Base-by-base conservation (phyloP, 2,888 invertebrate genomes). In the Napeogenes sylphis region DNA sequence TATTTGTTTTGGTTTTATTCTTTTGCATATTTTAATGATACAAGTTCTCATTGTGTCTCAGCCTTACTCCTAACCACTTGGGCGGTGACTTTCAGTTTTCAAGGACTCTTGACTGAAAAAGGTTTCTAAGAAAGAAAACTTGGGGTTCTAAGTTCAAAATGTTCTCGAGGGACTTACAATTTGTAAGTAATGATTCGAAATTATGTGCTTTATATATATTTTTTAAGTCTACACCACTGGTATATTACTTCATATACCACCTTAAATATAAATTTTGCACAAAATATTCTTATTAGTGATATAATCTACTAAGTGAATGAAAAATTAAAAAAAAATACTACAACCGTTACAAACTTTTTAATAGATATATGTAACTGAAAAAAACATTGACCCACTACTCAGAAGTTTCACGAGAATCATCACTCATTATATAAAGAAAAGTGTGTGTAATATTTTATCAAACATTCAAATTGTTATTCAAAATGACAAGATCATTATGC, bases 71-170 rank as follows among this genome's bases (percentile, higher is more conserved):
- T 81, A 82, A 82, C 81, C 77, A 78, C 73, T 75, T 63, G 74
- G 81, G 78, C 72, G 82, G 83, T 85, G 85, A 85, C 84, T 85
- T 75, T 80, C 78, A 77, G 75, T 84, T 84, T 78, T 77, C 71
- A 75, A 79, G 79, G 73, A 73, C 76, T 76, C 69, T 72, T 62
- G 63, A 64, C 66, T 65, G 65, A 68, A 71, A 73, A 72, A 70
- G 68, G 66, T 67, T 68, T 61, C 63, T 59, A 59, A 63, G 57
- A 61, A 64, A 68, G 63, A 60, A 58, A 66, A 66, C 62, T 66
- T 70, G 56, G 66, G 62, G 61, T 63, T 66, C 63, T 55, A 64
- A 69, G 65, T 68, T 68, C 59, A 56, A 61, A 65, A 70, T 58
- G 59, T 59, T 62, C 57, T 38, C 30, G 62, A 56, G 47, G 61